Percentiles rank a stretch among this genome's conserved stretches.
These are phyloP conservation scores for Cassiopea xamachana DNA, from an alignment of 30 jellyfish, hydroid and myxozoan genomes.

Conservation along the genomic window DNA sequence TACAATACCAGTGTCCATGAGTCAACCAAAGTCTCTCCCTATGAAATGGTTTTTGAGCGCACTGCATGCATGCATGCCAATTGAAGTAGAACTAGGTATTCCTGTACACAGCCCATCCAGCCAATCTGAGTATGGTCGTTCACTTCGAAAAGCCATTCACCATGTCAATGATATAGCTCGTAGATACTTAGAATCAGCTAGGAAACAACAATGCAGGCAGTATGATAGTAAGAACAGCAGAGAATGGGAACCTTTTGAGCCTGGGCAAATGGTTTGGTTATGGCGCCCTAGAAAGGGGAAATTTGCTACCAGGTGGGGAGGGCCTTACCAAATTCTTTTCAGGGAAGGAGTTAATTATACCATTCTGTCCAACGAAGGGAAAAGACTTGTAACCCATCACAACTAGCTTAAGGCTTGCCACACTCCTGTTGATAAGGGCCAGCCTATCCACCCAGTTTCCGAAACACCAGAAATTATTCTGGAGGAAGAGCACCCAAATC, in stretches of 20 bases:
- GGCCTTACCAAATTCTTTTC: constrained; percentile 53
- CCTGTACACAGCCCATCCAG: constrained; percentile 46
- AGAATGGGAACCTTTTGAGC: constrained; percentile 46
- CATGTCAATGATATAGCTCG: constrained; percentile 36
- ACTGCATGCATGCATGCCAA: constrained; percentile 66
- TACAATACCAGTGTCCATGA: constrained; percentile 46
- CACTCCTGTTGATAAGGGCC: too few relatives aligned
- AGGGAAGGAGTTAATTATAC: constrained; percentile 45
- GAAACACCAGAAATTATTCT: too few relatives aligned
- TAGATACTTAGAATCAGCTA: constrained; percentile 24
- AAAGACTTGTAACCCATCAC: constrained; percentile 47
- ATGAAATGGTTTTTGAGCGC: constrained; percentile 66
- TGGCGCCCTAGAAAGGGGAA: constrained; percentile 59
- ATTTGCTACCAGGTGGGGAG: constrained; percentile 40
- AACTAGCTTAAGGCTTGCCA: constrained; percentile 59
- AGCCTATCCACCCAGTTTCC: too few relatives aligned
- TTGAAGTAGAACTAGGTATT: constrained; percentile 49
- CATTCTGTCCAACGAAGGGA: constrained; percentile 41
- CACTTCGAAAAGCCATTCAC: constrained; percentile 55
- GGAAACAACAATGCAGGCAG: constrained; percentile 36
- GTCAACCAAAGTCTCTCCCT: constrained; percentile 58
- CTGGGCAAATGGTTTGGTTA: constrained; percentile 63
- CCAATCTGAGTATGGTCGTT: constrained; percentile 47
- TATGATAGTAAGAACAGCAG: constrained; percentile 34
- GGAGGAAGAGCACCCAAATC: too few relatives aligned